Percentiles rank a stretch among this genome's conserved stretches.
Evolutionary conservation across 2,888 invertebrate species (phyloP).

Genomic region (Machimus rusticus): DNA sequence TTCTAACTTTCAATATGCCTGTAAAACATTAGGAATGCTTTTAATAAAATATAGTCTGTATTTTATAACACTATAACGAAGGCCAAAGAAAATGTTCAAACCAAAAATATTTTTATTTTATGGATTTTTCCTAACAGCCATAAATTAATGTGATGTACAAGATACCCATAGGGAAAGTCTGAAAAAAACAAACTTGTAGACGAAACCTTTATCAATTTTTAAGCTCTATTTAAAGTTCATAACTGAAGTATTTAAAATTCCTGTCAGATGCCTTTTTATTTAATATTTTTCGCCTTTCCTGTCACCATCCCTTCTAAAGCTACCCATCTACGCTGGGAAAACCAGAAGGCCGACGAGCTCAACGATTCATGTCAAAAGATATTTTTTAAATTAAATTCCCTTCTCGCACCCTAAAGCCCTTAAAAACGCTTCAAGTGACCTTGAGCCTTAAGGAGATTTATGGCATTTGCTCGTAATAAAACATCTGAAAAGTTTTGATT

Average conservation of each 20-base stretch:
- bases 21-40: too few species aligned
- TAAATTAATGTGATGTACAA: background rate
- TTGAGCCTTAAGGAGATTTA: background rate
- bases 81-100: background rate
- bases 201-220: background rate
- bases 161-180: background rate
- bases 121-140: background rate
- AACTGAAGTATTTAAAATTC: slow-evolving; percentile 14
- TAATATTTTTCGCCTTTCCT: background rate
- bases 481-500: background rate
- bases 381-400: background rate
- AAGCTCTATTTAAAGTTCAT: slow-evolving; percentile 9
- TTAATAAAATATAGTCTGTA: background rate
- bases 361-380: background rate
- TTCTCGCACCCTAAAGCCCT: background rate
- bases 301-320: background rate
- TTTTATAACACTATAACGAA: background rate
- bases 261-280: background rate
- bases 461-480: background rate
- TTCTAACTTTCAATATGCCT: too few species aligned
- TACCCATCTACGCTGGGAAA: background rate
- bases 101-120: background rate
- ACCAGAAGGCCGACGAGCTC: background rate
- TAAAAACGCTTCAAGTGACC: background rate
- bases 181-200: background rate